These are phyloP conservation scores for Cataglyphis rosenhaueri DNA, from an alignment of 2,888 invertebrate species.

Conservation along the genomic window DNA sequence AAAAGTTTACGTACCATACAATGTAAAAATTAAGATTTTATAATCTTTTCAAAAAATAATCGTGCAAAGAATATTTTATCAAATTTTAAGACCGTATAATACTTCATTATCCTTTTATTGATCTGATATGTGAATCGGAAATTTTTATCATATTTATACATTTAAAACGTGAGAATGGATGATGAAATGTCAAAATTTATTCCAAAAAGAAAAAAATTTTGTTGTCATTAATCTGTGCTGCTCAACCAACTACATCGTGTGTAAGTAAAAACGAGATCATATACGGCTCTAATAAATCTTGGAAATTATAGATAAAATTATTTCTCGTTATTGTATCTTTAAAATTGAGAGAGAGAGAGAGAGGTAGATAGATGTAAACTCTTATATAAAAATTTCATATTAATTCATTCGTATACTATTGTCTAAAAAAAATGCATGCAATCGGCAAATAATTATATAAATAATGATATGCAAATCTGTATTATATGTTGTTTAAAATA, in stretches of 20 bases:
- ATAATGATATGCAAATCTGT: slow-evolving; percentile 4
- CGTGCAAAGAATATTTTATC: not conserved
- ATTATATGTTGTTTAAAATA: not conserved
- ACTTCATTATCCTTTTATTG: not conserved
- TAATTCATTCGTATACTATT: slow-evolving; percentile 7
- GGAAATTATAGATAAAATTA: slow-evolving; percentile 13
- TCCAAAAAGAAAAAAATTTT: not conserved
- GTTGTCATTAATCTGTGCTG: slow-evolving; percentile 33
- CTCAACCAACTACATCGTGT: slow-evolving; percentile 1
- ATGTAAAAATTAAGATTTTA: not conserved
- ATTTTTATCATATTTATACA: not conserved
- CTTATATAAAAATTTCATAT: slow-evolving; percentile 48
- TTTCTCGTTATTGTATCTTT: slow-evolving; percentile 15
- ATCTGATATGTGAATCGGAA: slow-evolving; percentile 29
- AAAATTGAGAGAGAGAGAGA: not conserved
- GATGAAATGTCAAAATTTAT: not conserved
- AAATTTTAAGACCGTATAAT: not conserved
- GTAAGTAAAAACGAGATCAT: slow-evolving; percentile 47
- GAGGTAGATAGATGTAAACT: not conserved
- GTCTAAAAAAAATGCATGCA: not conserved
- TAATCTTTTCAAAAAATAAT: not conserved
- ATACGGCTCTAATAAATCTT: not conserved
- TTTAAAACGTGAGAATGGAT: not conserved
- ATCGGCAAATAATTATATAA: not conserved
- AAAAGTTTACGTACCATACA: not conserved